Evolutionary conservation across 2,113 vertebrate genomes (phyloP).

Genomic region (Ammodytes dubius): DNA sequence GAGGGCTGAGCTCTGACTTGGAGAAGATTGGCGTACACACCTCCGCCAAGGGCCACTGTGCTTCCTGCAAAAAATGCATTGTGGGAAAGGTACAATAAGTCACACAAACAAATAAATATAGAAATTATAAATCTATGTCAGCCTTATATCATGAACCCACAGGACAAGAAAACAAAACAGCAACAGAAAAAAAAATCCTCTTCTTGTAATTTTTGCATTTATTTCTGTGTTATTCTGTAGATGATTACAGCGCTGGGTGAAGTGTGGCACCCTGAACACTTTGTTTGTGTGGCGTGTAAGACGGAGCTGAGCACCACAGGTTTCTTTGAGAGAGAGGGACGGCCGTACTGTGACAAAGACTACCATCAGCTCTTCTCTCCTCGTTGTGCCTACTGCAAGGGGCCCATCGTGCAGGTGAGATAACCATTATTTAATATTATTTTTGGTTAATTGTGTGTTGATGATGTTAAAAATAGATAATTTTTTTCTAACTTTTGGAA

Average conservation of each 20-base stretch:
- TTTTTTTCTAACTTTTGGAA: not conserved
- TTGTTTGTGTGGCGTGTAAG: constrained; percentile 86
- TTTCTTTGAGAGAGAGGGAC: constrained; percentile 90
- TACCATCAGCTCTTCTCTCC: constrained; percentile 90
- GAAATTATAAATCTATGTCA: not conserved
- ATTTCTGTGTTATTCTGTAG: constrained; percentile 63
- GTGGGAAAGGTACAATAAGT: constrained; percentile 87
- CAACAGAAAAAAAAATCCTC: not conserved
- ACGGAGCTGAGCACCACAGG: constrained; percentile 83
- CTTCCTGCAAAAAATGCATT: constrained; percentile 89
- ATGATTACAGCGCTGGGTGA: constrained; percentile 90
- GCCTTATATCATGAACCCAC: not conserved
- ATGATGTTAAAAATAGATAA: not conserved
- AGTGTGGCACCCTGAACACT: constrained; percentile 93
- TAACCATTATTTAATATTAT: not conserved
- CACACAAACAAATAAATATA: not conserved
- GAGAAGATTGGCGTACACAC: constrained; percentile 91
- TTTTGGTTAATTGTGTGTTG: not conserved
- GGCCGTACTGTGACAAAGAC: constrained; percentile 88
- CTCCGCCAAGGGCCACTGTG: constrained; percentile 85
- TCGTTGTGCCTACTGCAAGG: constrained; percentile 90
- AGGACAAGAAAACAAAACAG: not conserved
- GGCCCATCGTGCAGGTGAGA: constrained; percentile 86
- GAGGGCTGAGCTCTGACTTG: constrained; percentile 88
- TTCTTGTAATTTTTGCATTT: not conserved